Evolutionary conservation across 2,113 vertebrate species (phyloP), one percentile per base, ranked within the genome.

Genomic region (Sardina pilchardus): DNA sequence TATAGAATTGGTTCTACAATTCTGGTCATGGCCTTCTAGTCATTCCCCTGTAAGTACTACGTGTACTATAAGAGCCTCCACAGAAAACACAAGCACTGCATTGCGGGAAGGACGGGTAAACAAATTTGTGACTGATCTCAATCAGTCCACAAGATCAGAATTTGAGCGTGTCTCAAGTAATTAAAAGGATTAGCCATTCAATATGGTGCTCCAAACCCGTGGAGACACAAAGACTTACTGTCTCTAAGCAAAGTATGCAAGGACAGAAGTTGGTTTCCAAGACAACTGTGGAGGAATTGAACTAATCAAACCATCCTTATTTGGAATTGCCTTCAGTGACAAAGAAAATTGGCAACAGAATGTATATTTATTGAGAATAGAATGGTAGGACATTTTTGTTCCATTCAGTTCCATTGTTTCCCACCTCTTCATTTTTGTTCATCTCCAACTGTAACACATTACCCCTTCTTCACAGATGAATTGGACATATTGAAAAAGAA

Each of bases 251-350:
- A 67, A 67, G 63, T 71, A 71, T 71, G 63, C 63, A 71, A 71
- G 63, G 63, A 71, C 63, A 71, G 63, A 71, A 84, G 86, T 81
- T 53, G 39, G 86, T 87, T 87, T 85, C 86, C 86, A 87, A 84
- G 86, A 85, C 86, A 87, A 87, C 86, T 87, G 26, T 45, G 81
- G 34, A 84, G 26, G 36, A 53, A 71, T 84, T 42, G 39, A 87
- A 82, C 80, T 84, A 87, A 87, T 87, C 26, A 85, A 85, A 81
- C 53, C 63, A 30, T 16, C 63, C 63, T 71, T 71, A 30, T 71
- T 71, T 71, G 26, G 9, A 71, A 71, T 71, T 71, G 30, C 63
- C 30, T 10, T 34, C 63, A 71, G 14, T 30, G 63, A 71, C 63
- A 71, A 71, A 71, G 63, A 71, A 71, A 34, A 30, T 30, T 30